These are phyloP conservation scores for Heliconius melpomene DNA, from an alignment of 1,140 invertebrate genomes.

Conservation along the genomic window DNA sequence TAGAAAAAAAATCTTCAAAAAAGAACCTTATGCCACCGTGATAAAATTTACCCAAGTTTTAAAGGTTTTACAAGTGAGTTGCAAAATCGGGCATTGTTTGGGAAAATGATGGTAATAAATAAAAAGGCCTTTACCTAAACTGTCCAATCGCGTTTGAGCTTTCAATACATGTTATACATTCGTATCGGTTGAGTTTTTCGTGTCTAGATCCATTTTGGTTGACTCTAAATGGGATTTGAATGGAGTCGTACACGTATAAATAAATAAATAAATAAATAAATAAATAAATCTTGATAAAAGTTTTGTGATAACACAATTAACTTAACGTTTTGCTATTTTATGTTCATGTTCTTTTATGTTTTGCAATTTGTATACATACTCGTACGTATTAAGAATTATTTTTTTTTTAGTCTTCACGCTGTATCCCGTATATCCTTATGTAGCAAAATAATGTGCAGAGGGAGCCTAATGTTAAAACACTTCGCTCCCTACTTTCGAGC, in stretches of 20 bases:
- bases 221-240: conserved; percentile 28
- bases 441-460: no score
- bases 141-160: conserved; percentile 64
- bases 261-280: no score
- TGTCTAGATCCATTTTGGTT: conserved; percentile 31
- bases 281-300: not conserved
- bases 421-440: no score
- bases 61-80: conserved; percentile 32
- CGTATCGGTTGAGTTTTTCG: conserved; percentile 41
- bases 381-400: no score
- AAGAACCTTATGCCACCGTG: conserved; percentile 40
- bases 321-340: not conserved
- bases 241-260: not conserved
- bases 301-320: not conserved
- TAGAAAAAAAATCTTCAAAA: conserved; percentile 20
- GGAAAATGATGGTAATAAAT: conserved; percentile 75
- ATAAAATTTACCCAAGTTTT: conserved; percentile 29
- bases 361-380: no score
- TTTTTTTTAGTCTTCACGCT: no score
- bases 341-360: no score
- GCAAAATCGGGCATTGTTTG: conserved; percentile 62
- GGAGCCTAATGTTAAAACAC: no score
- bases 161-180: conserved; percentile 55
- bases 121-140: conserved; percentile 64
- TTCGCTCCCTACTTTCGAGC: no score